These are phyloP conservation scores for Thermophis baileyi DNA, from an alignment of 2,113 vertebrate species.

Conservation along the genomic window DNA sequence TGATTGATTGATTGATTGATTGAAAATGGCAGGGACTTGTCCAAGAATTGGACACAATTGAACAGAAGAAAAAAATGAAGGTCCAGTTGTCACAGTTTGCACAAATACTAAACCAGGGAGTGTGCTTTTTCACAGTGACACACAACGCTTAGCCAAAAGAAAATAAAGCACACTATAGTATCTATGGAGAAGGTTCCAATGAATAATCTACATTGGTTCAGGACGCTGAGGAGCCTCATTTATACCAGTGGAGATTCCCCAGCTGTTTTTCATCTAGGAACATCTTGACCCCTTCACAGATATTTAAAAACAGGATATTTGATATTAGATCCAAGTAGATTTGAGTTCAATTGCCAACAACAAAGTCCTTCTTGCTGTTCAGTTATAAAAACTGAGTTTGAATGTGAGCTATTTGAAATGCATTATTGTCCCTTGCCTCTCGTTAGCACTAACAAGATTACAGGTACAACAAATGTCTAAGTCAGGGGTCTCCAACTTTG, in stretches of 20 bases:
- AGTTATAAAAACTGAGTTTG: neutral
- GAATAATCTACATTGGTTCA: neutral
- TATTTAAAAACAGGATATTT: neutral
- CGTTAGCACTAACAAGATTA: neutral
- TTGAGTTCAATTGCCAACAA: neutral
- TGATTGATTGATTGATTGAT: no score
- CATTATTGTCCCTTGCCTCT: neutral
- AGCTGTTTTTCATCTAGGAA: neutral
- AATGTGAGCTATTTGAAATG: neutral
- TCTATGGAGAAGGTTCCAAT: neutral
- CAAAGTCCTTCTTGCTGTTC: neutral
- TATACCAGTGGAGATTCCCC: neutral
- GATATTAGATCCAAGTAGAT: neutral
- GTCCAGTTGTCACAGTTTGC: neutral
- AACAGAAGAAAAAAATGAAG: neutral
- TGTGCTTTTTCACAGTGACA: neutral
- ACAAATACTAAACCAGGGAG: neutral
- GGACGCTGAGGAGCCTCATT: neutral
- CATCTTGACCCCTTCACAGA: neutral
- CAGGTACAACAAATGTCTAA: neutral
- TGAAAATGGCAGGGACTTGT: neutral
- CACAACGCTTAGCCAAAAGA: neutral
- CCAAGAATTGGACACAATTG: neutral
- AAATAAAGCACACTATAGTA: neutral
- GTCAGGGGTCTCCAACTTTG: no score